Evolutionary conservation across 2,113 vertebrate species (phyloP), one percentile per base, ranked within the genome.

Genomic region (Nicator chloris): DNA sequence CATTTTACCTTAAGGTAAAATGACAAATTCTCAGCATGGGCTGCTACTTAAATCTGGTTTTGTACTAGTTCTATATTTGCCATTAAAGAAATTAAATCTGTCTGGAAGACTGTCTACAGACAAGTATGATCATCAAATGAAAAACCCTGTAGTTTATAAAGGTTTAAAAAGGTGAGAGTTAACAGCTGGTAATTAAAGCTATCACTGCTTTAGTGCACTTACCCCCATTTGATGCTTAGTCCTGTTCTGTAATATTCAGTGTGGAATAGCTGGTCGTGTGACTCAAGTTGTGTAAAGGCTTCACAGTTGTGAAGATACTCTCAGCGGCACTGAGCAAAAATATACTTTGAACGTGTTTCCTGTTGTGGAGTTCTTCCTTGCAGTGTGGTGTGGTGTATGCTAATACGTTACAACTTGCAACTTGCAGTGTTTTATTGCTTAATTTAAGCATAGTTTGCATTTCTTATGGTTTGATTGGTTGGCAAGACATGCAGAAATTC

Each of bases 401-500:
- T 42, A 76, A 93, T 96, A 51, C 1, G 44, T 84, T 88, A 57
- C 57, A 86, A 91, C 90, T 94, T 94, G 93, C 87, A 92, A 81
- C 72, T 89, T 89, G 88, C 1, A 56, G 63, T 69, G 89, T 85
- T 86, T 95, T 94, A 77, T 88, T 97, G 90, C 96, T 96, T 96
- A 95, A 95, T 93, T 95, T 95, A 90, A 94, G 91, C 66, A 66
- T 76, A 88, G 86, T 78, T 92, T 95, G 39, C 72, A 73, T 92
- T 85, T 94, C 83, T 93, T 90, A 47, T 26, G 33, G 61, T 45
- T 77, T 90, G 95, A 96, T 96, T 96, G 96, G 95, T 50, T 97
- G 97, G 96, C 96, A 86, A 37, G 73, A 51, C 88, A 61, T 61
- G 78, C 86, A 97, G 96, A 95, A 97, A 95, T 96, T 96, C 88